phyloP scores from a whole-genome alignment of 2,888 invertebrate genomes.

The Trachelus iudaicus region DNA sequence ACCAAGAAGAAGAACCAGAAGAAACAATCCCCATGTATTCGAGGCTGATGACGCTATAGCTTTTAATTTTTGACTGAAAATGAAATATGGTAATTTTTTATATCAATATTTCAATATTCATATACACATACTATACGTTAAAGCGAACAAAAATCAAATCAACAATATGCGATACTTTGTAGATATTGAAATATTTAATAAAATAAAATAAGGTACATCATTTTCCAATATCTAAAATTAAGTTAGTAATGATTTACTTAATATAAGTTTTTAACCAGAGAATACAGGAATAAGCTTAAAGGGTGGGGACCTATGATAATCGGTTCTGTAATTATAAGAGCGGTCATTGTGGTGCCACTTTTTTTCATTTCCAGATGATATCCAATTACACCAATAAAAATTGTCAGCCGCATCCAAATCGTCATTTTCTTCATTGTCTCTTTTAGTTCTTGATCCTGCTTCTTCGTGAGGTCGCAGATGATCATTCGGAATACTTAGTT shows the following conservation, averaged over 20 bases:
- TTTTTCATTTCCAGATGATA: not conserved
- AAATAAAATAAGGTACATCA: not conserved
- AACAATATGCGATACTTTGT: not conserved
- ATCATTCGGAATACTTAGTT: not conserved
- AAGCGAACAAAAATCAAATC: not conserved
- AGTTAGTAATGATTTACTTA: not conserved
- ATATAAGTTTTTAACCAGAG: conserved; percentile 11
- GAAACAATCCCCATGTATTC: conserved; percentile 98
- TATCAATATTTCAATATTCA: not conserved
- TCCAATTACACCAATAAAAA: not conserved
- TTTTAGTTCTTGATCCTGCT: not conserved
- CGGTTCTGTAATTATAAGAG: not conserved
- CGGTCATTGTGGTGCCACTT: not conserved
- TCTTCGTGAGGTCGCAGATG: not conserved
- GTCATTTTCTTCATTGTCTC: not conserved
- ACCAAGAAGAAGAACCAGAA: conserved; percentile 90
- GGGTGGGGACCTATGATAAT: not conserved
- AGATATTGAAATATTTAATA: not conserved
- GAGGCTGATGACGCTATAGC: conserved; percentile 98
- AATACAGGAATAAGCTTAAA: conserved; percentile 13
- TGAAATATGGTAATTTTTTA: conserved; percentile 7
- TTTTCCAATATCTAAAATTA: not conserved
- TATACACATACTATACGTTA: not conserved
- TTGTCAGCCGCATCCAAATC: not conserved
- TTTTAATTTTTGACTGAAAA: conserved; percentile 83